Percentiles rank a stretch among this genome's conserved stretches.
Evolutionary conservation across 2,113 vertebrate species (phyloP).

Genomic region (Herpailurus yagouaroundi): DNA sequence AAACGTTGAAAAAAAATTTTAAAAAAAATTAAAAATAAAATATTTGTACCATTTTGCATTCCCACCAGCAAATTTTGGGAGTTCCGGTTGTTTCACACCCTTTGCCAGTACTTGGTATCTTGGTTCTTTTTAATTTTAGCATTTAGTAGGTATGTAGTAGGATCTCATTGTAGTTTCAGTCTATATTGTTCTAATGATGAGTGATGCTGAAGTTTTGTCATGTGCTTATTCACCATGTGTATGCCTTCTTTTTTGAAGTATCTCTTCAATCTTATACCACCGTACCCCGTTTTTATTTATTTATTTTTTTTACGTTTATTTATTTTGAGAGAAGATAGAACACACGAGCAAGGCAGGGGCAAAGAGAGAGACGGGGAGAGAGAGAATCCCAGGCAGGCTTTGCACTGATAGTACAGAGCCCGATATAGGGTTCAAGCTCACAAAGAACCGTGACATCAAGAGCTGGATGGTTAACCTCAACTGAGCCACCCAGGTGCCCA

Average conservation of each 20-base stretch:
- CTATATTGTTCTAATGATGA: background rate
- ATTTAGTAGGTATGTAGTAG: background rate
- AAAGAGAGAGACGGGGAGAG: too few species aligned
- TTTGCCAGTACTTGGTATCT: background rate
- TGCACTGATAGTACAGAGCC: too few species aligned
- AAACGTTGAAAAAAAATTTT: too few species aligned
- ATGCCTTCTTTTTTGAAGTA: background rate
- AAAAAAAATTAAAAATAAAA: background rate
- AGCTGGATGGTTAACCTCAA: too few species aligned
- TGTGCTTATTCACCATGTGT: background rate
- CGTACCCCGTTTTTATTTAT: too few species aligned
- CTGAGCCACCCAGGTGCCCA: too few species aligned
- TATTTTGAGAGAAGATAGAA: too few species aligned
- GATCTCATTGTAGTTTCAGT: background rate
- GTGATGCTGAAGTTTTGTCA: background rate
- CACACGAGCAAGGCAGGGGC: too few species aligned
- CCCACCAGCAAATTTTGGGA: background rate
- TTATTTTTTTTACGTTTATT: too few species aligned
- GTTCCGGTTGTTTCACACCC: background rate
- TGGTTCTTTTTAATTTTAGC: conserved; percentile 5
- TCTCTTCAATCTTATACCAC: background rate
- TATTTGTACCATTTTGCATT: conserved; percentile 1
- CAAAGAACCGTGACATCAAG: too few species aligned
- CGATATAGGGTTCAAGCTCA: too few species aligned
- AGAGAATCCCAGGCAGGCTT: too few species aligned